Evolutionary conservation across 2,113 vertebrate species (phyloP).

Genomic region (Brachyistius frenatus): DNA sequence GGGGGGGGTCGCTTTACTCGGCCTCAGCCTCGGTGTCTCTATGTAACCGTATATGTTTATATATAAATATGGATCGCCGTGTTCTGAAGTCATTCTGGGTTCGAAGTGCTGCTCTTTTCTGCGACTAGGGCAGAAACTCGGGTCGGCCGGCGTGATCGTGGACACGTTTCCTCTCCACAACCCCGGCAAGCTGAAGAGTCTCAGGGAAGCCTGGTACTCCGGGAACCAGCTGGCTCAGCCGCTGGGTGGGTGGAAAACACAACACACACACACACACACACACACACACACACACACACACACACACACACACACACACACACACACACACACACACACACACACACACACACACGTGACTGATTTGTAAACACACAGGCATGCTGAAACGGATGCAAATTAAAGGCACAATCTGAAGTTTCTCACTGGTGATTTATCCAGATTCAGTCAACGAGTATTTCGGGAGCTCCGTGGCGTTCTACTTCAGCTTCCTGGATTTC

Average conservation of each 20-base stretch:
- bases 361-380: not conserved
- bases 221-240: conserved; percentile 82
- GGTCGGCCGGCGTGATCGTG: conserved; percentile 76
- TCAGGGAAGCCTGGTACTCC: conserved; percentile 84
- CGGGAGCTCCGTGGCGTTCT: conserved; percentile 83
- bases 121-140: conserved; percentile 82
- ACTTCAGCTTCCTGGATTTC: conserved; percentile 89
- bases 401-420: not conserved
- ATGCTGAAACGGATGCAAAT: not conserved
- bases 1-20: too few relatives aligned
- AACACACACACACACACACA: conserved; percentile 17
- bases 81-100: too few relatives aligned
- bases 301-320: conserved; percentile 8
- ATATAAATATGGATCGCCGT: too few relatives aligned
- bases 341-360: conserved; percentile 5
- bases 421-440: conserved; percentile 46
- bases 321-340: too few relatives aligned
- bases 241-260: conserved; percentile 76
- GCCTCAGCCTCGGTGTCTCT: too few relatives aligned
- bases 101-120: too few relatives aligned
- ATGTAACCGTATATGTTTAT: too few relatives aligned
- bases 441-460: conserved; percentile 85
- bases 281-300: conserved; percentile 17
- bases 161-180: conserved; percentile 83
- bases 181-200: conserved; percentile 67